Evolutionary conservation across 2,888 invertebrate genomes (phyloP), one percentile per base, ranked within the genome.

Genomic region (Troides aeacus): DNA sequence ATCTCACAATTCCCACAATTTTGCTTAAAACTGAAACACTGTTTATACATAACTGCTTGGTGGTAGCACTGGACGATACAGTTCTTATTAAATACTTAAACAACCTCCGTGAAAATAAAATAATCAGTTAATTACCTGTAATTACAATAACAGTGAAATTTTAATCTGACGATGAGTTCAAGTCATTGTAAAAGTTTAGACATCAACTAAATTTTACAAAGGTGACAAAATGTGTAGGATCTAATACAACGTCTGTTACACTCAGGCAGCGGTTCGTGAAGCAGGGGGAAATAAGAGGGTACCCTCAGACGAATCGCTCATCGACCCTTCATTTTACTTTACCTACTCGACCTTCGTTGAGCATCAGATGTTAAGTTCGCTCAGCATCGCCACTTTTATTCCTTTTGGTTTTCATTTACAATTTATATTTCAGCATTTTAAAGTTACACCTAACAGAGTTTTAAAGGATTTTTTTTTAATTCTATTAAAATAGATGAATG

Each of bases 141-240:
- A 39, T 39, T 50, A 50, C 50, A 50, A 1, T 50, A 50, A 50
- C 5, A 17, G 50, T 50, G 50, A 50, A 50, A 50, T 50, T 4
- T 50, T 4, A 17, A 17, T 2, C 17, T 15, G 3, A 15, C 50
- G 17, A 50, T 17, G 17, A 18, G 5, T 50, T 15, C 18, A 50
- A 18, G 50, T 50, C 17, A 15, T 17, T 50, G 50, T 50, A 50
- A 17, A 17, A 50, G 18, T 50, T 50, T 15, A 50, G 50, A 50
- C 5, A 17, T 18, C 50, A 50, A 50, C 50, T 5, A 50, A 50
- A 50, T 50, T 50, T 50, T 18, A 50, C 15, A 5, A 50, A 50
- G 50, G 50, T 50, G 50, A 18, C 15, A 50, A 17, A 50, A 17
- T 50, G 77, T 79, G 82, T 81, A 80, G 79, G 82, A 82, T 79